Evolutionary conservation across 1,140 invertebrate species (phyloP), one percentile per base, ranked within the genome.

Genomic region (Pseudomyrmex dendroicus): DNA sequence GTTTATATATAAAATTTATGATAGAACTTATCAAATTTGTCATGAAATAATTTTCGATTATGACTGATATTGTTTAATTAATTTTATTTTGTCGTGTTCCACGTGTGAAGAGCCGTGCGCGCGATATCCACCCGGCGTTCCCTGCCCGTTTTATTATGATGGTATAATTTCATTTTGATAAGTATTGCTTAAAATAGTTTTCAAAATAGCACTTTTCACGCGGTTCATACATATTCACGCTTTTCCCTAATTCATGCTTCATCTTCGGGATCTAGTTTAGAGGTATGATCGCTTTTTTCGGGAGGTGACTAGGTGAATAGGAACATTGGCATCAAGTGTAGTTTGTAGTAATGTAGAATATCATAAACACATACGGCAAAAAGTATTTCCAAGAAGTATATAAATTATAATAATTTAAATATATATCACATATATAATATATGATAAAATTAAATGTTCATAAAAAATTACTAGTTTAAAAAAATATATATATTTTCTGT

Each of bases 121-220:
- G 73, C 86, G 73, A 59, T 91, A 88, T 80, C 87, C 90, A 74
- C 78, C 86, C 67, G 77, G 82, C 77, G 68, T 88, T 50, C 83
- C 82, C 66, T 92, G 92, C 72, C 89, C 84, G 72, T 88, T 86
- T 78, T 66, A 85, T 13, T 10, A 62, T 48, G 83, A 88, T 61
- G 91, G 91, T 92, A 92, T 68, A 87, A 83, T 91, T 90, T 84
- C 68, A 84, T 88, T 87, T 83, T 35, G 50, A 82, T 78, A 48
- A 84, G 54, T 73, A 84, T 54, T 80, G 56, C 57, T 12, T 73
- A 52, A n/a, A 46, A 9, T 76, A 62, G 25, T 52, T 10, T 72
- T 72, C 48, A n/a, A 52, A 57, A 8, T 22, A 20, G n/a, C 74
- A 17, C 68, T 64, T 82, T 25, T 56, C 56, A 54, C 17, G 73